Evolutionary conservation across 2,888 invertebrate species (phyloP).

Genomic region (Clivina fossor): DNA sequence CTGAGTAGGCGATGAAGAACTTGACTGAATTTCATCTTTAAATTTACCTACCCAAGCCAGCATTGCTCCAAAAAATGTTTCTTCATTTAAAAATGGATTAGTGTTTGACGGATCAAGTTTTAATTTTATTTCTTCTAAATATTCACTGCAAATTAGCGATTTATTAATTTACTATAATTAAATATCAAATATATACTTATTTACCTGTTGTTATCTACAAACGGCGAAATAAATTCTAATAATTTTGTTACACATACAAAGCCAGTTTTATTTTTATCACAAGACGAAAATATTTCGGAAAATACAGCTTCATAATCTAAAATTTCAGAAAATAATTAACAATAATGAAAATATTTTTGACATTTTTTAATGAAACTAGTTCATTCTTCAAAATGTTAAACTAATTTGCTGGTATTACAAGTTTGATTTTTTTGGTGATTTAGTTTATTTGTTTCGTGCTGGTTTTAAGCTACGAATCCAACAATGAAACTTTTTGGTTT

Average conservation of each 20-base stretch:
- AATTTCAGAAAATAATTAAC: not conserved
- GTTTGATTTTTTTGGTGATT: too few relatives aligned
- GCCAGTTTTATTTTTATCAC: constrained; percentile 44
- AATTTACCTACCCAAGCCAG: constrained; percentile 45
- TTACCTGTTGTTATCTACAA: constrained; percentile 44
- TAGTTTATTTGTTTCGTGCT: too few relatives aligned
- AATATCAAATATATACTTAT: constrained; percentile 31
- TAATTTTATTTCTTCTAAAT: constrained; percentile 42
- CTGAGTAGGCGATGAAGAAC: constrained; percentile 1
- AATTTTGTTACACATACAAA: constrained; percentile 43
- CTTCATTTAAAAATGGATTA: constrained; percentile 40
- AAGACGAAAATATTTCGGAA: constrained; percentile 44
- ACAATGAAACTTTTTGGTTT: too few relatives aligned
- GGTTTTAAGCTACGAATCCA: too few relatives aligned
- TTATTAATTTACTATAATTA: constrained; percentile 13
- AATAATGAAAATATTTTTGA: too few relatives aligned
- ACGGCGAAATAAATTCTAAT: constrained; percentile 46
- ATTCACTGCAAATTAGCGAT: constrained; percentile 40
- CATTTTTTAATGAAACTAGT: too few relatives aligned
- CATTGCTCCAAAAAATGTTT: constrained; percentile 44
- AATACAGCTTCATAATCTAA: constrained; percentile 37
- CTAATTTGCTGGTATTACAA: too few relatives aligned
- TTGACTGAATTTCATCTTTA: constrained; percentile 23
- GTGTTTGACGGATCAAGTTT: constrained; percentile 43
- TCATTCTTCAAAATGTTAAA: too few relatives aligned